These are phyloP conservation scores for Tapirus terrestris DNA, from an alignment of 2,113 vertebrate genomes.

Conservation along the genomic window DNA sequence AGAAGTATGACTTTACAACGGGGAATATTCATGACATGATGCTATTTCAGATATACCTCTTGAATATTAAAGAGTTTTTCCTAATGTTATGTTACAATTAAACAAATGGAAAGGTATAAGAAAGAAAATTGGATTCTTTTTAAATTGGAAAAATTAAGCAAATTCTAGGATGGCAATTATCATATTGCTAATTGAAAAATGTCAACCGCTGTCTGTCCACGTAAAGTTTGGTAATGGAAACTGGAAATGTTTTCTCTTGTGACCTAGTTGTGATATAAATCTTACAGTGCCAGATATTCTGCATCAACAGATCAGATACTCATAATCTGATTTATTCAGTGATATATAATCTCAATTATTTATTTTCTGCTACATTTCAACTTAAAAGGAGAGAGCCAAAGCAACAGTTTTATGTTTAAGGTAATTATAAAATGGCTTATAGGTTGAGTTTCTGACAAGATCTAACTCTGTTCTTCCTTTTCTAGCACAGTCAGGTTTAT, in stretches of 20 bases:
- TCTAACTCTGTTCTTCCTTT: not conserved
- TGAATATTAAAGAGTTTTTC: constrained; percentile 81
- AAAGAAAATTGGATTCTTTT: constrained; percentile 73
- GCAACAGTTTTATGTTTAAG: constrained; percentile 26
- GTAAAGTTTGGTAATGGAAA: constrained; percentile 43
- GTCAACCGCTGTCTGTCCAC: not conserved
- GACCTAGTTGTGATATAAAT: constrained; percentile 57
- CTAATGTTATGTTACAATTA: constrained; percentile 79
- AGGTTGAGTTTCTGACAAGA: constrained; percentile 41
- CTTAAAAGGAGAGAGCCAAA: constrained; percentile 49
- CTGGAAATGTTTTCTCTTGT: constrained; percentile 46
- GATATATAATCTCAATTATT: constrained; percentile 50
- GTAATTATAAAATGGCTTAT: constrained; percentile 40
- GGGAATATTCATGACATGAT: constrained; percentile 77
- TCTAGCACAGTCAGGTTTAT: not conserved
- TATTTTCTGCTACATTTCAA: constrained; percentile 59
- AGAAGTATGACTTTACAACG: constrained; percentile 78
- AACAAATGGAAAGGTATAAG: constrained; percentile 73
- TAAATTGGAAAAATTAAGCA: constrained; percentile 68
- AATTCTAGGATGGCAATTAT: constrained; percentile 61
- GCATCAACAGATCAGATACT: constrained; percentile 42
- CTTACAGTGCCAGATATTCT: not conserved
- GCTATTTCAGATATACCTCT: constrained; percentile 70
- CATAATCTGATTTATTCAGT: constrained; percentile 51
- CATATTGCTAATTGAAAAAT: constrained; percentile 74